These are phyloP conservation scores for Drosophila chauvacae DNA, from an alignment of 1,140 invertebrate species.

Conservation along the genomic window DNA sequence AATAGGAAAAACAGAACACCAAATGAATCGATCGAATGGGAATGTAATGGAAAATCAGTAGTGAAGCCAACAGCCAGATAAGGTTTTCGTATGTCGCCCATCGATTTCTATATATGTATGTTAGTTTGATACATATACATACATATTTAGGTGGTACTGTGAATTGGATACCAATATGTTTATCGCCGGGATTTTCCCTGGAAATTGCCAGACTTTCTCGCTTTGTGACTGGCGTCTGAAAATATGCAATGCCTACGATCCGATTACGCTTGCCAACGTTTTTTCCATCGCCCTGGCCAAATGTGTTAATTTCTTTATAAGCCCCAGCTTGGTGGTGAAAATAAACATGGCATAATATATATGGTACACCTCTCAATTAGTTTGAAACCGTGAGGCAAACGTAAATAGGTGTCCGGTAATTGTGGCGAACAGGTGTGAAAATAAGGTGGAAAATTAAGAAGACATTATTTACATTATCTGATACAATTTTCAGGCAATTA, in stretches of 20 bases:
- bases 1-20: constrained; percentile 34
- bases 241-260: constrained; percentile 54
- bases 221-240: constrained; percentile 48
- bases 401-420: constrained; percentile 54
- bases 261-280: constrained; percentile 45
- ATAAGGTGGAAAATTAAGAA: constrained; percentile 8
- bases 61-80: constrained; percentile 33
- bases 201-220: constrained; percentile 33
- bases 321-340: constrained; percentile 21
- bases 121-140: neutral
- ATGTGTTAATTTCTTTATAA: constrained; percentile 73
- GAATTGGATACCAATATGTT: constrained; percentile 28
- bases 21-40: constrained; percentile 52
- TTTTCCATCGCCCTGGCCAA: constrained; percentile 38
- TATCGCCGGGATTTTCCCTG: constrained; percentile 41
- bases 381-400: constrained; percentile 40
- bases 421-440: constrained; percentile 52
- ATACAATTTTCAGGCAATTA: constrained; percentile 17
- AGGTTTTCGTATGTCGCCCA: constrained; percentile 16
- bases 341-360: constrained; percentile 43
- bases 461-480: constrained; percentile 15
- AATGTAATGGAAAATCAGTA: constrained; percentile 60
- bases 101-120: neutral
- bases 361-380: constrained; percentile 30
- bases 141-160: neutral